A percentile compares a stretch with the other conserved stretches of the same genome.
These are phyloP conservation scores for Gastrophysa polygoni DNA, from an alignment of 2,888 invertebrate species.

Conservation along the genomic window DNA sequence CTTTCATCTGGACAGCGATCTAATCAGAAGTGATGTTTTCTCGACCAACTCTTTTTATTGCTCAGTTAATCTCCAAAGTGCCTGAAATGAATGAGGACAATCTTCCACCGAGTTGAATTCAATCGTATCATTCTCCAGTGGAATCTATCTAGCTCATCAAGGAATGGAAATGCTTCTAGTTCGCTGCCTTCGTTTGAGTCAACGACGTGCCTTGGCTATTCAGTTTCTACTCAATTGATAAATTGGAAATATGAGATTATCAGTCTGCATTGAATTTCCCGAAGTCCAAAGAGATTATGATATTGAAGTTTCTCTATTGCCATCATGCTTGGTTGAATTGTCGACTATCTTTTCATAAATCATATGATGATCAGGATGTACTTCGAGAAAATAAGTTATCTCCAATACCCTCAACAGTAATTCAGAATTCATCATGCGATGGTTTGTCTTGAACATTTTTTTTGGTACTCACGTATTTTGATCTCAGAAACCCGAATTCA, in stretches of 20 bases:
- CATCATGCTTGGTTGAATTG: too few relatives aligned
- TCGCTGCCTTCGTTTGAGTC: background rate
- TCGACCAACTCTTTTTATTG: conserved; percentile 14
- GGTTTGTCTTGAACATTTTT: too few relatives aligned
- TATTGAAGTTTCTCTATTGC: too few relatives aligned
- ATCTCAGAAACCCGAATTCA: too few relatives aligned
- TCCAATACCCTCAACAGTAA: too few relatives aligned
- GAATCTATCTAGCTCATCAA: background rate
- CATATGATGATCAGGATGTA: too few relatives aligned
- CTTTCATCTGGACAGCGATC: background rate
- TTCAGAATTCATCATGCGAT: too few relatives aligned
- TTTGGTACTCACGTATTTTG: too few relatives aligned
- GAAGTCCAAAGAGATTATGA: too few relatives aligned
- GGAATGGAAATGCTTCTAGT: background rate
- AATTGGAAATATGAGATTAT: background rate
- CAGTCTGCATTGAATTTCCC: too few relatives aligned
- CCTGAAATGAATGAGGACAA: conserved; percentile 21
- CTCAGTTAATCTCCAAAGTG: conserved; percentile 23
- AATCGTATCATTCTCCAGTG: conserved; percentile 9
- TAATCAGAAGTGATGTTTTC: background rate
- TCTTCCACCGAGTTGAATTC: conserved; percentile 18
- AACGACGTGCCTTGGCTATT: background rate
- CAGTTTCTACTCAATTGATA: background rate
- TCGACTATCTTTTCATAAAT: too few relatives aligned
- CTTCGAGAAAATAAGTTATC: too few relatives aligned